Conservation (phyloP, 2,797 vertebrate species). For the Momotus momota region DNA sequence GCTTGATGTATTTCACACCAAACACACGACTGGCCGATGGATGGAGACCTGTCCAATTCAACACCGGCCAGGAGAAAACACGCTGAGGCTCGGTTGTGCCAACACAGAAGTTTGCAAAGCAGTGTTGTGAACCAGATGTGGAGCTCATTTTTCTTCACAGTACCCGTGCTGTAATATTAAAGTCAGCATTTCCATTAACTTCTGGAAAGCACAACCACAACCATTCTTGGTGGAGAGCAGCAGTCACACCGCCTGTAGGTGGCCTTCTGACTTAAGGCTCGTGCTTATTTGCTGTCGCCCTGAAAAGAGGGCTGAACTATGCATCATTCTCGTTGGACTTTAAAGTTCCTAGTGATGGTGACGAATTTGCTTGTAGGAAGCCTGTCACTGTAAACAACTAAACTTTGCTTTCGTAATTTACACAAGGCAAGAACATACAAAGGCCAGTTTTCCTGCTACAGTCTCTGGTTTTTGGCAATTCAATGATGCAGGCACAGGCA, state of each 20-base stretch:
- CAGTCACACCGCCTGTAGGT: not conserved
- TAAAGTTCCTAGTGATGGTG: not conserved
- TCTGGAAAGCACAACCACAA: not conserved
- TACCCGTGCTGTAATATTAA: not conserved
- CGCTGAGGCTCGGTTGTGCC: not conserved
- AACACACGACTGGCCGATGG: fast-evolving
- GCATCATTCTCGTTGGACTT: not conserved
- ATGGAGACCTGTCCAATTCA: not conserved
- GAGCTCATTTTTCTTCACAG: not conserved
- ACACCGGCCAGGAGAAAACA: not conserved
- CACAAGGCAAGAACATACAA: not conserved
- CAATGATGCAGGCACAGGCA: not conserved
- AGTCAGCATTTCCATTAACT: not conserved
- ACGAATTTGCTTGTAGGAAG: not conserved
- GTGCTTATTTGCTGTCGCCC: not conserved
- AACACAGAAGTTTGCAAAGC: not conserved
- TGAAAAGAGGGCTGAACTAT: not conserved
- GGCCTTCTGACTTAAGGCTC: not conserved
- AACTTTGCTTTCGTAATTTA: not conserved
- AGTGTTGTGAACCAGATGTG: not conserved
- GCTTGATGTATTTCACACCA: not conserved
- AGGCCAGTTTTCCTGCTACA: not conserved
- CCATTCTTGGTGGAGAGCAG: not conserved
- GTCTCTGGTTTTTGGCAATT: not conserved
- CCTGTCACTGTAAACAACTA: not conserved